Conservation (phyloP, 2,797 vertebrate genomes). For the Taeniopygia guttata region DNA sequence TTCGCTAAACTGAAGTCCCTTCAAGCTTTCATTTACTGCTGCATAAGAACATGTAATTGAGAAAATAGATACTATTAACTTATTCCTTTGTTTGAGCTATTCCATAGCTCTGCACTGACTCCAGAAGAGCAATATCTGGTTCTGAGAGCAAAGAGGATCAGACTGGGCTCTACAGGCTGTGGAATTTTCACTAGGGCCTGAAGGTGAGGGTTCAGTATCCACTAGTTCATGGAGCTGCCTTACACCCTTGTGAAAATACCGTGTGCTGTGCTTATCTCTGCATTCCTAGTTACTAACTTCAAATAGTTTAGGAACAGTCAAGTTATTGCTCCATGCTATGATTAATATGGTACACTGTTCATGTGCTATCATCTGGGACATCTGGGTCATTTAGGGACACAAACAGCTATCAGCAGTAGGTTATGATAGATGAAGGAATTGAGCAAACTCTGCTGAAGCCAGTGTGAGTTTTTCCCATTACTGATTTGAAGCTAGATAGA, state of each 20-base stretch:
- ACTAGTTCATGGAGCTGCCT: neutral
- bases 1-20: neutral
- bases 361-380: neutral
- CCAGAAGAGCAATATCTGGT: neutral
- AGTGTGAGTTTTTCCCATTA: neutral
- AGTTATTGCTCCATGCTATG: neutral
- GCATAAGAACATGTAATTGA: neutral
- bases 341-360: neutral
- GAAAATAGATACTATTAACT: neutral
- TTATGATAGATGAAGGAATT: neutral
- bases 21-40: neutral
- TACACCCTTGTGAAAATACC: neutral
- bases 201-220: neutral
- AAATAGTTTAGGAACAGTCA: neutral
- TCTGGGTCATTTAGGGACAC: neutral
- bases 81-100: neutral
- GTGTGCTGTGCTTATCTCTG: neutral
- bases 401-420: neutral
- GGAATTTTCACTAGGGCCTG: neutral
- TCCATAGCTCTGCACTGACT: neutral
- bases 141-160: neutral
- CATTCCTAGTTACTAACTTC: neutral
- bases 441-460: neutral
- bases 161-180: neutral
- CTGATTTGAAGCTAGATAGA: conserved; percentile 13